Conservation (phyloP, 2,888 invertebrate species). For the Drosophila putrida region DNA sequence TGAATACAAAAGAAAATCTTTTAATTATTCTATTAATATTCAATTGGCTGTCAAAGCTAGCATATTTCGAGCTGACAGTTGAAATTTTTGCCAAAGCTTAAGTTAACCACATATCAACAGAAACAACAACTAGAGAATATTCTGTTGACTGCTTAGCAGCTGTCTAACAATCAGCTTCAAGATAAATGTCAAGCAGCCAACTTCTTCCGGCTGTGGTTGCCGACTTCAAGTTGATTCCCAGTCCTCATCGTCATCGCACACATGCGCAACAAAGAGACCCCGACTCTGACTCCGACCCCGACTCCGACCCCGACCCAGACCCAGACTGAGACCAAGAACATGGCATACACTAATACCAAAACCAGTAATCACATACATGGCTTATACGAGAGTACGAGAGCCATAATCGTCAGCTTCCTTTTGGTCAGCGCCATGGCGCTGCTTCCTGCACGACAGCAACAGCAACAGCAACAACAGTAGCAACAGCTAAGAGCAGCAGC, state of each 20-base stretch:
- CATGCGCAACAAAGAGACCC: conserved; percentile 22
- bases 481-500: neutral
- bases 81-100: conserved; percentile 1
- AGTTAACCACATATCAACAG: conserved; percentile 19
- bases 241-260: conserved; percentile 9
- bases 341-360: conserved; percentile 28
- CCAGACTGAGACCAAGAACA: conserved; percentile 11
- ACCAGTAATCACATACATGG: conserved; percentile 49
- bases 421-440: conserved; percentile 70
- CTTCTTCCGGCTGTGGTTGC: conserved; percentile 54
- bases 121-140: neutral
- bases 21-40: conserved; percentile 24
- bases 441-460: conserved; percentile 69
- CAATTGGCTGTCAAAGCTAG: conserved; percentile 22
- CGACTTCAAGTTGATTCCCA: conserved; percentile 24
- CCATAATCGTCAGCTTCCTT: conserved; percentile 76
- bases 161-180: conserved; percentile 53
- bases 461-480: conserved; percentile 17
- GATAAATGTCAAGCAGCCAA: conserved; percentile 49
- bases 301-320: conserved; percentile 3
- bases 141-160: conserved; percentile 33
- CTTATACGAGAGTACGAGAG: conserved; percentile 30
- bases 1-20: conserved; percentile 2
- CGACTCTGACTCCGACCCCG: conserved; percentile 11
- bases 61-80: conserved; percentile 3